Base-by-base conservation (phyloP, 2,797 vertebrate genomes). In the Coreius guichenoti region DNA sequence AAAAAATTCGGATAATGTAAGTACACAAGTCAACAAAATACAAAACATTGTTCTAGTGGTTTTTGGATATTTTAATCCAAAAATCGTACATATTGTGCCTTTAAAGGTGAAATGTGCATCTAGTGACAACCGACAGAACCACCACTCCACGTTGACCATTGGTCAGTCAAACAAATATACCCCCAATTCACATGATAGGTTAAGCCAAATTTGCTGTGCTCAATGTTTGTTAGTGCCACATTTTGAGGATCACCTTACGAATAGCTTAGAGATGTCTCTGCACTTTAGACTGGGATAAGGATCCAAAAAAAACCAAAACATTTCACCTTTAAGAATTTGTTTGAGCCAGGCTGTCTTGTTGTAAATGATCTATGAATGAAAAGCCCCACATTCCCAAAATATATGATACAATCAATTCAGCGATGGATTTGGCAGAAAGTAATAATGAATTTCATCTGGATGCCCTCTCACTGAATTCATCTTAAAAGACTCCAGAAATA, bases 401-500 rank as follows among this genome's bases (percentile, higher is more conserved):
- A 80, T 80, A 67, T 4, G 8, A 68, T n/a, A 65, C 19, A 67
- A 80, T 33, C 26, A 68, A 33, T 67, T 68, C 45, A n/a, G 5
- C 19, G 45, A 31, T 80, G 11, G 78, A 68, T 23, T 19, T 68
- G 63, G 43, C 78, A 80, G 63, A 29, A 67, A 68, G 21, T 33
- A 49, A 68, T 29, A 23, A 47, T 49, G 19, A 12, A 61, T 29
- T 68, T 74, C 61, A 49, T 43, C 72, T 61, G 51, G 47, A 68
- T 54, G 63, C 76, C 67, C 12, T 79, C 56, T 80, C 26, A 51
- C 19, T 51, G 61, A 29, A 80, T 47, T 31, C 6, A 49, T 80
- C 61, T 49, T 33, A 31, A 67, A 33, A 49, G 7, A 68, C 12
- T 80, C 78, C 21, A 80, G 26, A 67, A 80, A 79, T 79, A 79